Conservation (phyloP, 2,113 vertebrate genomes). For the Kryptolebias marmoratus region DNA sequence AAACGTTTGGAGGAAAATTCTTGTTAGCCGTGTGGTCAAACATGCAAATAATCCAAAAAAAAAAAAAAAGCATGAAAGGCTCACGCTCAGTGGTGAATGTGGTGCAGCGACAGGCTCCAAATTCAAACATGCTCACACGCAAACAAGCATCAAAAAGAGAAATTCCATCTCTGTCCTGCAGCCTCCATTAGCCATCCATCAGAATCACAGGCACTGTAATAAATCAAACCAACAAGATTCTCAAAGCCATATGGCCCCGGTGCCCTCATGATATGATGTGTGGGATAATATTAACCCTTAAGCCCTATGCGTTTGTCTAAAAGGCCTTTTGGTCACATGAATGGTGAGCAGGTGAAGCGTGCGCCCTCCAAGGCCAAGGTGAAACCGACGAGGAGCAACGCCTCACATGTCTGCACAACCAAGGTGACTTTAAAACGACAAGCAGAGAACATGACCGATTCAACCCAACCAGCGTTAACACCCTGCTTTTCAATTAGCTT, state of each 20-base stretch:
- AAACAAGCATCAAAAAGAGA: constrained; percentile 15
- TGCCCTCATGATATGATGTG: constrained; percentile 53
- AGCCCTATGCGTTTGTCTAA: constrained; percentile 34
- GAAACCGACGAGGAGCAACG: background rate
- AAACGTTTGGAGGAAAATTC: constrained; percentile 20
- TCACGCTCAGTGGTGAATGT: background rate
- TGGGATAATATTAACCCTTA: constrained; percentile 47
- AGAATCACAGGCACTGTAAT: constrained; percentile 41
- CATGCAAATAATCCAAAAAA: background rate
- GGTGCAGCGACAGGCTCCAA: background rate
- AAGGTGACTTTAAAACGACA: constrained; percentile 62
- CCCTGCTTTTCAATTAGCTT: constrained; percentile 47
- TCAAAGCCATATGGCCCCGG: constrained; percentile 28
- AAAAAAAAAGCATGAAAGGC: background rate
- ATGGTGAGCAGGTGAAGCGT: constrained; percentile 38
- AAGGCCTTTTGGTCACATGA: constrained; percentile 19
- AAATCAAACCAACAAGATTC: constrained; percentile 67
- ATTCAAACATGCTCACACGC: background rate
- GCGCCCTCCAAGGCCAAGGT: constrained; percentile 43
- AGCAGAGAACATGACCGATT: constrained; percentile 33
- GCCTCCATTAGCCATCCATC: constrained; percentile 60
- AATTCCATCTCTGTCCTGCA: constrained; percentile 10
- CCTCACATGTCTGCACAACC: background rate
- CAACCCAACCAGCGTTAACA: constrained; percentile 35
- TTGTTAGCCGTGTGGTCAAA: constrained; percentile 29